Evolutionary conservation across 2,113 vertebrate genomes (phyloP).

Genomic region (Cheilinus undulatus): DNA sequence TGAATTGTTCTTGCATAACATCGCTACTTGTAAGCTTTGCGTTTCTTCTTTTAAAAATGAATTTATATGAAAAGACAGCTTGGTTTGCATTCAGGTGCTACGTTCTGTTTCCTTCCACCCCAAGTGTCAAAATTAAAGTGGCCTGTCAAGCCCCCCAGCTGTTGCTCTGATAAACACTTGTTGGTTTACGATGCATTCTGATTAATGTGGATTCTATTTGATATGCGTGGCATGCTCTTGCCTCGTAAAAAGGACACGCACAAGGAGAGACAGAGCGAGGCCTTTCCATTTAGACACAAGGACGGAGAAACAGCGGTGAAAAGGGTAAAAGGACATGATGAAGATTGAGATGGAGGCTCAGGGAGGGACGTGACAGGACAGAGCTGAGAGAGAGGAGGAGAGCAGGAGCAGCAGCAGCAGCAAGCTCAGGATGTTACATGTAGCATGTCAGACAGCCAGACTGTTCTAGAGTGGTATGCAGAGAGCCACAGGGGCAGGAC

Average conservation of each 20-base stretch:
- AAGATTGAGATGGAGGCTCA: constrained; percentile 31
- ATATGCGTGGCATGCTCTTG: constrained; percentile 27
- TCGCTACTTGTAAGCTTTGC: no score
- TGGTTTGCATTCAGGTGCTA: no score
- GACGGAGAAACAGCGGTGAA: constrained; percentile 7
- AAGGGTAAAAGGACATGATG: neutral
- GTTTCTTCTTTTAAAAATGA: no score
- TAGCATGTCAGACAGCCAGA: constrained; percentile 14
- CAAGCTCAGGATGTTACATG: neutral
- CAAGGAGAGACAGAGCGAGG: constrained; percentile 45
- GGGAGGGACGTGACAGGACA: constrained; percentile 8
- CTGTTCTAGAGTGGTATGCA: constrained; percentile 29
- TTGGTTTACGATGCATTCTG: constrained; percentile 3
- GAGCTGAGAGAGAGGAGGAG: constrained; percentile 18
- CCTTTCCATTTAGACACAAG: constrained; percentile 41
- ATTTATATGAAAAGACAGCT: no score
- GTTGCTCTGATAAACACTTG: constrained; percentile 5
- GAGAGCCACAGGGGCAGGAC: constrained; percentile 24
- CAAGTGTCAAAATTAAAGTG: neutral
- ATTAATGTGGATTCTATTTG: constrained; percentile 31
- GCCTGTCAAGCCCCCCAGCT: neutral
- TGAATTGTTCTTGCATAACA: no score
- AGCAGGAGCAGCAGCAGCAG: constrained; percentile 8
- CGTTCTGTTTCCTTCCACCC: neutral
- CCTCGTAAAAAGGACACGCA: constrained; percentile 29